These are phyloP conservation scores for Pachyseris speciosa DNA, from an alignment of 64 coral and sea anemone species.

Conservation along the genomic window DNA sequence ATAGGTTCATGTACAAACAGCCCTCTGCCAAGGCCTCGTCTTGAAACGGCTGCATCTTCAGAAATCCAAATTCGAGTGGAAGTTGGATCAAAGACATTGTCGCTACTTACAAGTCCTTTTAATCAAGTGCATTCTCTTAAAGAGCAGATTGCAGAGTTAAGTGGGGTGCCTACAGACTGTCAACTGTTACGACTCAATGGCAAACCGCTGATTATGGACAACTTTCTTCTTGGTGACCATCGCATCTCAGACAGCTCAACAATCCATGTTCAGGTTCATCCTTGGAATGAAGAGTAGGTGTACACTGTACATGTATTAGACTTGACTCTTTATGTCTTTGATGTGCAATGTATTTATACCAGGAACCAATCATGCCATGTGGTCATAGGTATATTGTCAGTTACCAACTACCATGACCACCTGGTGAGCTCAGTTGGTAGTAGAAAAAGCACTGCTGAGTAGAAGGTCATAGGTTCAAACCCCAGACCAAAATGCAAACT, in stretches of 20 bases:
- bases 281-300: conserved; percentile 37
- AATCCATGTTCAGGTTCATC: conserved; percentile 25
- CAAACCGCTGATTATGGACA: conserved; percentile 19
- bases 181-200: conserved; percentile 5
- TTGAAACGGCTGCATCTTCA: not conserved
- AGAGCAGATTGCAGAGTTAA: conserved; percentile 12
- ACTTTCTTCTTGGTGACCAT: not conserved
- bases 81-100: not conserved
- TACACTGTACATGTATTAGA: no score
- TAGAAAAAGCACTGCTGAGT: no score
- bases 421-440: no score
- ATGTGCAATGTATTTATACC: no score
- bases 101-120: conserved; percentile 21
- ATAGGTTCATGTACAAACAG: not conserved
- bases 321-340: no score
- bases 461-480: no score
- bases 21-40: not conserved
- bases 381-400: no score
- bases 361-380: no score
- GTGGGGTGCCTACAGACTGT: conserved; percentile 22
- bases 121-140: conserved; percentile 20
- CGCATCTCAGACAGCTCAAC: conserved; percentile 1
- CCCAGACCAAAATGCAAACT: no score
- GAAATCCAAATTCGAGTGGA: conserved; percentile 7
- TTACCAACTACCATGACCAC: no score